Conservation (phyloP, 2,113 vertebrate genomes). For the Axis porcinus region DNA sequence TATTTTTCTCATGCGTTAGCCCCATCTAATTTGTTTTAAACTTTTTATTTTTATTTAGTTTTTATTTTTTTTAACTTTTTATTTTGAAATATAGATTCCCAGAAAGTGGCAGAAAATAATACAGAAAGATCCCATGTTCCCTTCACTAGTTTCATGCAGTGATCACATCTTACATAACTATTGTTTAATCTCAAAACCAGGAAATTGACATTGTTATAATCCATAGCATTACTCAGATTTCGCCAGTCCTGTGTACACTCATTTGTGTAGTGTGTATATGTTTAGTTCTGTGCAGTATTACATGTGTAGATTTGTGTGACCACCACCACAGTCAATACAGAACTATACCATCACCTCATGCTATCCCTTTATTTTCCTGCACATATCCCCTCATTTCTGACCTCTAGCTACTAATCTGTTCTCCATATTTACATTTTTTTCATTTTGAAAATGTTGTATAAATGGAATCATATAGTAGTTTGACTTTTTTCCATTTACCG, state of each 20-base stretch:
- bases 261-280: not conserved
- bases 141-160: not conserved
- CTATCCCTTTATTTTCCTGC: not conserved
- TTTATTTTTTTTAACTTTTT: not conserved
- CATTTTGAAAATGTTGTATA: constrained; percentile 25
- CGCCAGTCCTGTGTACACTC: not conserved
- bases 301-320: not conserved
- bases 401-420: not conserved
- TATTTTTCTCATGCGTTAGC: not conserved
- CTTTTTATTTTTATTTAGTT: not conserved
- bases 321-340: not conserved
- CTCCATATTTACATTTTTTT: not conserved
- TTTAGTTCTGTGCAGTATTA: not conserved
- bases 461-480: not conserved
- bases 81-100: constrained; percentile 14
- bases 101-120: constrained; percentile 2
- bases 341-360: not conserved
- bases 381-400: not conserved
- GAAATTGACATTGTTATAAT: not conserved
- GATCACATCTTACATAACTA: not conserved
- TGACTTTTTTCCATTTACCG: not conserved
- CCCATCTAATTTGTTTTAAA: not conserved
- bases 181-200: not conserved
- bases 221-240: not conserved
- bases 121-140: not conserved